Base-by-base conservation (phyloP, 2,797 vertebrate species). In the Neostethus bicornis region DNA sequence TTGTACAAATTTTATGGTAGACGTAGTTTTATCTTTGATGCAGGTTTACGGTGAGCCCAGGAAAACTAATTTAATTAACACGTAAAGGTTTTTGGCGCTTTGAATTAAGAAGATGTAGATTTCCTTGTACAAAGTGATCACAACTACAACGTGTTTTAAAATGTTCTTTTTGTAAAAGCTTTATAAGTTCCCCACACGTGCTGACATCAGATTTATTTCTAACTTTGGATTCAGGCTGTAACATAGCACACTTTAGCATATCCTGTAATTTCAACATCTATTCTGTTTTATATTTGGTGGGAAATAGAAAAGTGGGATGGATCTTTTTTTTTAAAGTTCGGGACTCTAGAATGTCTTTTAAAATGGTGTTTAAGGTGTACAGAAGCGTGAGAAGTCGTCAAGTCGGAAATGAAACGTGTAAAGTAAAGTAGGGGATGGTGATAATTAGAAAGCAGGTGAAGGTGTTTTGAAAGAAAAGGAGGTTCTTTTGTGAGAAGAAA, bases 1-100 rank as follows among this genome's bases (percentile, higher is more conserved):
- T 85, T 91, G 87, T 88, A 87, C 90, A 89, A 78, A 86, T 84
- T 85, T 80, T 78, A 86, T 66, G 70, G 76, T 89, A 81, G 81
- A 81, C 81, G 79, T 86, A 84, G 85, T 84, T 89, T 83, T 81
- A 78, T 85, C 68, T 81, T 80, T 52, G 24, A 70, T 77, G 75
- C 67, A 17, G 61, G 74, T 85, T 87, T 81, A 84, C 79, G 63
- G 77, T 84, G 79, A 89, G 87, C 78, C 84, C 75, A 85, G 79
- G 77, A 84, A 79, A 70, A 59, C 67, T 80, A 56, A 79, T 83
- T 81, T 70, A 68, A 72, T 65, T 75, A 69, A 73, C 54, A 72
- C 37, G 73, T 19, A 32, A 69, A 51, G 46, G 45, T 50, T 77
- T 58, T 81, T 72, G 79, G 68, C 79, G 59, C 65, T 70, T 70